Conservation (phyloP, 2,888 invertebrate species). For the Orchestes rusci region DNA sequence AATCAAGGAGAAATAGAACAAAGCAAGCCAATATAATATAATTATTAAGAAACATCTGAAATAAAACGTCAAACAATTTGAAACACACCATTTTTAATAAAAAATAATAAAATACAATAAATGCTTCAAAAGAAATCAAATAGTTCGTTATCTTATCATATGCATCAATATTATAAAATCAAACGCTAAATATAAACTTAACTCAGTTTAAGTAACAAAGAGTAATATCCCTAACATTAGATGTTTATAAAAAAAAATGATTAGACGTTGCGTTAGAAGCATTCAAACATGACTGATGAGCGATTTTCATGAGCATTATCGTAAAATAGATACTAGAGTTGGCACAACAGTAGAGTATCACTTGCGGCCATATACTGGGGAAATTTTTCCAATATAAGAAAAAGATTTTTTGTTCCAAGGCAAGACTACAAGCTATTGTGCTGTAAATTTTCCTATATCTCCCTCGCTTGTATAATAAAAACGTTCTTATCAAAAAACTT, state of each 20-base stretch:
- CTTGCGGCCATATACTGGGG: neutral
- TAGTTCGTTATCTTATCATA: slow-evolving; percentile 23
- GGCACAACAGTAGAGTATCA: slow-evolving; percentile 17
- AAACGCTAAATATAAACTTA: slow-evolving; percentile 27
- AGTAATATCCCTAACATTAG: slow-evolving; percentile 20
- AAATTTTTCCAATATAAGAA: no score
- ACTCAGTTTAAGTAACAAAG: slow-evolving; percentile 26
- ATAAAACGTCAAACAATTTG: no score
- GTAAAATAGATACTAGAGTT: slow-evolving; percentile 16
- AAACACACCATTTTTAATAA: slow-evolving; percentile 68
- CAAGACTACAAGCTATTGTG: slow-evolving; percentile 10
- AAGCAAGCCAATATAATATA: no score
- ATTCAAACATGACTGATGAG: no score
- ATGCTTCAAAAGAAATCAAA: slow-evolving; percentile 44
- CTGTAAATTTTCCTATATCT: slow-evolving; percentile 16
- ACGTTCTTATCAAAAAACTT: slow-evolving; percentile 33
- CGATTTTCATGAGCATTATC: slow-evolving; percentile 18
- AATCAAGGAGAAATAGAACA: no score
- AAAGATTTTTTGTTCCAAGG: slow-evolving; percentile 5
- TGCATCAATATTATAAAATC: slow-evolving; percentile 47
- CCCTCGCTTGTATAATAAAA: slow-evolving; percentile 28
- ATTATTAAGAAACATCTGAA: no score
- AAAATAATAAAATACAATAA: slow-evolving; percentile 61
- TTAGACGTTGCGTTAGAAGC: slow-evolving; percentile 17
- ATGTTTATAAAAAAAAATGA: slow-evolving; percentile 11